These are phyloP conservation scores for Ditylenchus dipsaci DNA, from an alignment of 1,140 invertebrate species.

Conservation along the genomic window DNA sequence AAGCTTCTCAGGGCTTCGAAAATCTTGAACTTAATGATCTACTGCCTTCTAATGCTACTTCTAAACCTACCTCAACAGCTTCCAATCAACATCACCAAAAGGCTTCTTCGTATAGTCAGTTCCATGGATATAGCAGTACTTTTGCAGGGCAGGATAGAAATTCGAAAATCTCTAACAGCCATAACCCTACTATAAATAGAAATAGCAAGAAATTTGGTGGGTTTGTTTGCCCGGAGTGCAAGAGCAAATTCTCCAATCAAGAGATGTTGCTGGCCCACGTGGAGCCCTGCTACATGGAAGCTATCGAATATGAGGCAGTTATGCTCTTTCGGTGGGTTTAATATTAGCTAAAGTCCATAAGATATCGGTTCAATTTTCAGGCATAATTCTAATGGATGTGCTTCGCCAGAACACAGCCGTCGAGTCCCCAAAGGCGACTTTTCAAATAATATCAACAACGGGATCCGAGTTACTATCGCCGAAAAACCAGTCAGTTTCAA, in stretches of 20 bases:
- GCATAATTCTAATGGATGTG: background rate
- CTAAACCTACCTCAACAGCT: no score
- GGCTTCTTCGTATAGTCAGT: no score
- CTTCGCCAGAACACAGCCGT: background rate
- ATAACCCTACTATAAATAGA: background rate
- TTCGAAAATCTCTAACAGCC: background rate
- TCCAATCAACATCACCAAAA: no score
- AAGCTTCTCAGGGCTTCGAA: no score
- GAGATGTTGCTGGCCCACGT: background rate
- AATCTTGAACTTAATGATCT: no score
- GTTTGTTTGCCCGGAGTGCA: slow-evolving; percentile 7
- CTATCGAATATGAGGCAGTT: slow-evolving; percentile 9
- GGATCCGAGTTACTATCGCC: background rate
- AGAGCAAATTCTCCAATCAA: slow-evolving; percentile 3
- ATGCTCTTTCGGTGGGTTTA: slow-evolving; percentile 2
- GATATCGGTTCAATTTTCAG: background rate
- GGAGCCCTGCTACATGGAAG: slow-evolving; percentile 4
- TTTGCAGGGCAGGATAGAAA: background rate
- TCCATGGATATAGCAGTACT: no score
- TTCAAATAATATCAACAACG: background rate
- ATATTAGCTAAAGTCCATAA: background rate
- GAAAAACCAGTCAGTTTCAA: background rate
- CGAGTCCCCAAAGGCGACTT: background rate
- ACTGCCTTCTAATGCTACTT: no score
- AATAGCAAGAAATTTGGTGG: background rate